Percentiles rank a stretch among this genome's conserved stretches.
Conservation (phyloP, 2,797 vertebrate genomes). For the Pempheris klunzingeri region DNA sequence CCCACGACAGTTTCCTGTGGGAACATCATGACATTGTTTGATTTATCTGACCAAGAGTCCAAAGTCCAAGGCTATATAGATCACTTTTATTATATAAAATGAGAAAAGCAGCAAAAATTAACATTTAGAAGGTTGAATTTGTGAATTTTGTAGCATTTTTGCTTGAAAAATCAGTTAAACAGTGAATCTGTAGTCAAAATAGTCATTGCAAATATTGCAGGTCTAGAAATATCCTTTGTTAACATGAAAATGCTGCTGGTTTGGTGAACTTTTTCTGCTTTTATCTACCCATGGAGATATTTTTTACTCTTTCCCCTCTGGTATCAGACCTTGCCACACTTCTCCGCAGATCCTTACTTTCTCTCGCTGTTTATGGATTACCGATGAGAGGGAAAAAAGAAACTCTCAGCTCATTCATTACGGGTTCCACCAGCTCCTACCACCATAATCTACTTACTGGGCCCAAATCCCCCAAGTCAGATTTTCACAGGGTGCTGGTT, state of each 20-base stretch:
- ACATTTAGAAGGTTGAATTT: background rate
- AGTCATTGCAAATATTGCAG: background rate
- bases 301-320: conserved; percentile 38
- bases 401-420: conserved; percentile 78
- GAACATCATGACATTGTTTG: background rate
- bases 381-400: conserved; percentile 38
- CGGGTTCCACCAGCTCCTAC: conserved; percentile 88
- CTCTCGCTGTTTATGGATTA: conserved; percentile 78
- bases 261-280: background rate
- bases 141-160: background rate
- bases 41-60: background rate
- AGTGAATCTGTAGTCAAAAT: background rate
- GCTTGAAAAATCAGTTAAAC: conserved; percentile 5
- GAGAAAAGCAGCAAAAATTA: background rate
- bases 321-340: conserved; percentile 59
- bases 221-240: conserved; percentile 7
- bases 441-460: conserved; percentile 89
- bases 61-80: background rate
- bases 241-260: background rate
- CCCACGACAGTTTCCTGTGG: background rate
- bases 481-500: conserved; percentile 86
- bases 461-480: conserved; percentile 86
- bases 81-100: background rate
- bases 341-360: conserved; percentile 31
- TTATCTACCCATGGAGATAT: conserved; percentile 7